These are phyloP conservation scores for Linurgus olivaceus DNA, from an alignment of 2,797 vertebrate genomes.

Conservation along the genomic window DNA sequence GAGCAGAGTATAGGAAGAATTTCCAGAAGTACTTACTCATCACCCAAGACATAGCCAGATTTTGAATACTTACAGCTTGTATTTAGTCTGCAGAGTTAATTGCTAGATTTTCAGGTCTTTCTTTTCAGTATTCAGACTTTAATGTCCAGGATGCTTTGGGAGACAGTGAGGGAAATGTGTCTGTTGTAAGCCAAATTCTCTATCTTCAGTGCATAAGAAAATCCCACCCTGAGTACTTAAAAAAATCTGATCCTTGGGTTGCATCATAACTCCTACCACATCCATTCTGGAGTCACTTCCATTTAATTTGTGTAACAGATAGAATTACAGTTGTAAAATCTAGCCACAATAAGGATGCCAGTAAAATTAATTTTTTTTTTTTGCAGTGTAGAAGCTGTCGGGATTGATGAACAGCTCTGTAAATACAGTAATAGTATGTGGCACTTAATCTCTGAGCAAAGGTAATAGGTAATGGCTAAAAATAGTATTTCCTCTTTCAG, in stretches of 20 bases:
- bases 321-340: neutral
- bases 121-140: neutral
- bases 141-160: neutral
- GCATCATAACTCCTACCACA: neutral
- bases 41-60: neutral
- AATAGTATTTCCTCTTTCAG: neutral
- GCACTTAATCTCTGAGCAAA: neutral
- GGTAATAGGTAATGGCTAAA: neutral
- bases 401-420: neutral
- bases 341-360: neutral
- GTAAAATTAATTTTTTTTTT: neutral
- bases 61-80: neutral
- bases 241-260: neutral
- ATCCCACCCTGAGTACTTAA: neutral
- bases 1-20: neutral
- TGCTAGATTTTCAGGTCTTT: neutral
- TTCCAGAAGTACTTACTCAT: neutral
- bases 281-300: neutral
- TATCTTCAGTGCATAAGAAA: neutral
- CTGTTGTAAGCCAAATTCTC: neutral
- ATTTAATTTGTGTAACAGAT: neutral
- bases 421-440: neutral
- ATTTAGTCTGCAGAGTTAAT: neutral
- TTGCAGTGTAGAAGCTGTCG: neutral
- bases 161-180: neutral